These are phyloP conservation scores for Tachina fera DNA, from an alignment of 2,888 invertebrate genomes.

Conservation along the genomic window DNA sequence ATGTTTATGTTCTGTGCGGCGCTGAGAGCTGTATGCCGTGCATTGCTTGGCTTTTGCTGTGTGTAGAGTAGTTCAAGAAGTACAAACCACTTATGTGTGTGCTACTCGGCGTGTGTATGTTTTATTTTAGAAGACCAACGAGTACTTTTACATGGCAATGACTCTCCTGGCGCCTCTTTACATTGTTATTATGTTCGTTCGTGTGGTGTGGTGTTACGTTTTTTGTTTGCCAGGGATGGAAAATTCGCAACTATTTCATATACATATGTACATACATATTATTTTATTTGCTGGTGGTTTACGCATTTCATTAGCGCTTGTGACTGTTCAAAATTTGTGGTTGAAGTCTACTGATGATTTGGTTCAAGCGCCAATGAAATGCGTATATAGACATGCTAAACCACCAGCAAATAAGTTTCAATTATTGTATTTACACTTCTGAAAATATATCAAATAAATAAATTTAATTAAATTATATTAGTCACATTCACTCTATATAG, in stretches of 20 bases:
- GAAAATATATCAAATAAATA: too few relatives aligned
- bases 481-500: too few relatives aligned
- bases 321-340: too few relatives aligned
- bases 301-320: too few relatives aligned
- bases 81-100: constrained; percentile 64
- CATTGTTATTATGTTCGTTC: constrained; percentile 63
- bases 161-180: constrained; percentile 72
- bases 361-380: too few relatives aligned
- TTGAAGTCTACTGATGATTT: too few relatives aligned
- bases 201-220: constrained; percentile 60
- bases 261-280: too few relatives aligned
- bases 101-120: constrained; percentile 40
- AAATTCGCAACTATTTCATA: background rate
- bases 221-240: background rate
- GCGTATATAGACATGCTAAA: too few relatives aligned
- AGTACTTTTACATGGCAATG: constrained; percentile 71
- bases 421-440: too few relatives aligned
- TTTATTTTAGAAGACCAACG: constrained; percentile 44
- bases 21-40: constrained; percentile 35
- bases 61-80: constrained; percentile 55
- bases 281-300: too few relatives aligned
- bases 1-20: constrained; percentile 51
- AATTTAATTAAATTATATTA: too few relatives aligned
- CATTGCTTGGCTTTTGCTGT: constrained; percentile 38
- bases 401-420: too few relatives aligned